A percentile compares a stretch with the other conserved stretches of the same genome.
phyloP scores from a whole-genome alignment of 2,113 vertebrate genomes.

The Alligator sinensis region DNA sequence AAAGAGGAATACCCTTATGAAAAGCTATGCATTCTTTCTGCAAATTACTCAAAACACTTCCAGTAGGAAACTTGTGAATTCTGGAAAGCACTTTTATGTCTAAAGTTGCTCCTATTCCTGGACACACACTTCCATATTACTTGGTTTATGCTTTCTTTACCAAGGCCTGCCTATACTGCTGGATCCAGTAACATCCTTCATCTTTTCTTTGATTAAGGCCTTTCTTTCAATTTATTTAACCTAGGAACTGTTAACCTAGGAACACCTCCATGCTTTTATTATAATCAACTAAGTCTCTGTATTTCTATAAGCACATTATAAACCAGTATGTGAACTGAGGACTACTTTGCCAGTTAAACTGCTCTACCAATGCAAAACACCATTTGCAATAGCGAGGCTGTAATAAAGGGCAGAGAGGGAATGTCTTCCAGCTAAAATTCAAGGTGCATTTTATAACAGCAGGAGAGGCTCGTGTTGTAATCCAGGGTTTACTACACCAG shows the following conservation, averaged over 20 bases:
- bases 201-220: not conserved
- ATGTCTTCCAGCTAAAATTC: not conserved
- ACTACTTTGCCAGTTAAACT: not conserved
- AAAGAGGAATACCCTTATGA: not conserved
- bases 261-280: not conserved
- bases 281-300: not conserved
- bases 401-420: fast-evolving
- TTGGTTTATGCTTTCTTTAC: not conserved
- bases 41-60: not conserved
- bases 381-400: not conserved
- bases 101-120: not conserved
- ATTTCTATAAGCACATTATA: not conserved
- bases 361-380: not conserved
- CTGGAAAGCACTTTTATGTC: not conserved
- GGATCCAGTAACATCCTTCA: not conserved
- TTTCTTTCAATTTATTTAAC: not conserved
- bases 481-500: not conserved
- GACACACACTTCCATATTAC: not conserved
- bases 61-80: not conserved
- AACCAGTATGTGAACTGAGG: not conserved
- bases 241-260: fast-evolving
- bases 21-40: not conserved
- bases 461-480: fast-evolving
- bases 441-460: not conserved
- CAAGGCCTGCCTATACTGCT: not conserved